Evolutionary conservation across 2,797 vertebrate species (phyloP).

Genomic region (Tarsius wallacei): DNA sequence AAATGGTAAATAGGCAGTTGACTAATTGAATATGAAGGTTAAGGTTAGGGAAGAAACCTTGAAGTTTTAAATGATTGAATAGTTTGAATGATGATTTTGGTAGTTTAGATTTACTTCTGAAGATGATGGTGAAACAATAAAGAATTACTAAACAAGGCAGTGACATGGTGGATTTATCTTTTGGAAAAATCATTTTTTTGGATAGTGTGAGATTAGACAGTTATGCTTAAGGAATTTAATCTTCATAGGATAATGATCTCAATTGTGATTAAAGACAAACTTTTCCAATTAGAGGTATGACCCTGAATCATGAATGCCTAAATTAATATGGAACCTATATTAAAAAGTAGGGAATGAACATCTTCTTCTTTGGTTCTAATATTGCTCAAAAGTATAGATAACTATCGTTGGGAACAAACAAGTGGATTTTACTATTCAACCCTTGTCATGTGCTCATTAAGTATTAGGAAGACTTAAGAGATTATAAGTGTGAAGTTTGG

Average conservation of each 20-base stretch:
- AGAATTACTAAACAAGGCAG: neutral
- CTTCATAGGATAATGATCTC: neutral
- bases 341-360: neutral
- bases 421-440: neutral
- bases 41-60: neutral
- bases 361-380: neutral
- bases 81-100: neutral
- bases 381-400: neutral
- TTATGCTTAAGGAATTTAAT: neutral
- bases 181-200: constrained; percentile 24
- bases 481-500: neutral
- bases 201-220: neutral
- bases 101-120: constrained; percentile 42
- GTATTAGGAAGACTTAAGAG: neutral
- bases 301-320: neutral
- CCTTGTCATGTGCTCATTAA: neutral
- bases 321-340: neutral
- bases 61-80: neutral
- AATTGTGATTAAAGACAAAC: neutral
- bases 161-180: neutral
- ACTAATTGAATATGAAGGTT: constrained; percentile 9
- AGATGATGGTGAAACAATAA: neutral
- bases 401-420: neutral
- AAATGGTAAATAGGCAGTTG: neutral
- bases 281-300: neutral